These are phyloP conservation scores for Blennius ocellaris DNA, from an alignment of 2,113 vertebrate genomes.

Conservation along the genomic window DNA sequence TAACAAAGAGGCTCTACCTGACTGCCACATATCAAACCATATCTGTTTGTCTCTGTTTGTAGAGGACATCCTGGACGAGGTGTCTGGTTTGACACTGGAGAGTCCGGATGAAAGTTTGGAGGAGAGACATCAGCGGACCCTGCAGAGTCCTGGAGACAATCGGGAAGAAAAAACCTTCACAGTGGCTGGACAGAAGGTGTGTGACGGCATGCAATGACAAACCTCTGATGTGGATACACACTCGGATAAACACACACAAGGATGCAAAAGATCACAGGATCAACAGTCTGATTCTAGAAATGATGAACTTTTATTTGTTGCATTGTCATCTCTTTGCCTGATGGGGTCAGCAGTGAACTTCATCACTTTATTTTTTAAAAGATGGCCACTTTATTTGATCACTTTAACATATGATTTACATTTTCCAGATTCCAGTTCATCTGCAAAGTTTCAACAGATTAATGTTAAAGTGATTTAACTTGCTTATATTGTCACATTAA, in stretches of 20 bases:
- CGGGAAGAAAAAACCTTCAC: slow-evolving; percentile 56
- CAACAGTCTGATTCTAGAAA: not conserved
- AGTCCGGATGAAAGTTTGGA: slow-evolving; percentile 63
- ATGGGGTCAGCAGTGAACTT: not conserved
- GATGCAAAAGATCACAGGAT: slow-evolving; percentile 20
- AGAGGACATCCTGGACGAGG: slow-evolving; percentile 86
- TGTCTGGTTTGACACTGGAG: slow-evolving; percentile 70
- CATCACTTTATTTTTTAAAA: not conserved
- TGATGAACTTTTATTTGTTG: not conserved
- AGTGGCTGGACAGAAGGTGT: slow-evolving; percentile 72
- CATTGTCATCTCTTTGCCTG: slow-evolving; percentile 7
- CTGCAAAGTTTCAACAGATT: not conserved
- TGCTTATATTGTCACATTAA: not conserved
- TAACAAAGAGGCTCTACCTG: not conserved
- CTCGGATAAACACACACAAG: not conserved
- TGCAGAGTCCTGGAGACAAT: slow-evolving; percentile 52
- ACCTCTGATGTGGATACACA: not conserved
- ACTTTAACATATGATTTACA: no score
- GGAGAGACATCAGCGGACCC: slow-evolving; percentile 42
- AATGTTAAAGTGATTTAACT: no score
- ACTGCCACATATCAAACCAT: not conserved
- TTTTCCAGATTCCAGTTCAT: no score
- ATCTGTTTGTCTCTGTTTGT: slow-evolving; percentile 13
- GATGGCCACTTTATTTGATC: no score
- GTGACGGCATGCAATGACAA: slow-evolving; percentile 14